Percentiles rank a stretch among this genome's conserved stretches.
Evolutionary conservation across 2,888 invertebrate species (phyloP).

Genomic region (Melipona beecheii): DNA sequence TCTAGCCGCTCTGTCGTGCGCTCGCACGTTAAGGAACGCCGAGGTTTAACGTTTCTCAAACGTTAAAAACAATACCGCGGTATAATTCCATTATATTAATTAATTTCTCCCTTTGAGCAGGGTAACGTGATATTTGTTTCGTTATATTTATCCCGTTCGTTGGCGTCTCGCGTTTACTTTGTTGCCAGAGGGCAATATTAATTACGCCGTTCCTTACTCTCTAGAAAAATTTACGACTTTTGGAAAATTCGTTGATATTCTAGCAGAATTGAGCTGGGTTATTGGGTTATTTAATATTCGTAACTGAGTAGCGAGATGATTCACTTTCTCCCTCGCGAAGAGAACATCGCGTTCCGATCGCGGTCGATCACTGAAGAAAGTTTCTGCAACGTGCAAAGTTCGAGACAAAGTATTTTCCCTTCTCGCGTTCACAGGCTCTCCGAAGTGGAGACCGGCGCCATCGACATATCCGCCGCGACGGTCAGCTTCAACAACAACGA

Average conservation of each 20-base stretch:
- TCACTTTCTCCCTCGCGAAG: neutral
- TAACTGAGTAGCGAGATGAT: neutral
- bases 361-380: neutral
- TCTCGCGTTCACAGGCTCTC: conserved; percentile 86
- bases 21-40: neutral
- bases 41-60: neutral
- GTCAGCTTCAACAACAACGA: conserved; percentile 87
- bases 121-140: neutral
- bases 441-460: conserved; percentile 87
- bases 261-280: too few relatives aligned
- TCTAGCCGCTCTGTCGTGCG: neutral
- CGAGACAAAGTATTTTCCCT: neutral
- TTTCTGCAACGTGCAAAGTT: neutral
- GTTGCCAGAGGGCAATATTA: neutral
- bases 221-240: too few relatives aligned
- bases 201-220: neutral
- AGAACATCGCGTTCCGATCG: neutral
- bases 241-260: too few relatives aligned
- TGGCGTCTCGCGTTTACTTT: neutral
- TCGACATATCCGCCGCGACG: conserved; percentile 87
- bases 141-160: neutral
- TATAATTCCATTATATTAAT: neutral
- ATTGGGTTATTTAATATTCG: too few relatives aligned
- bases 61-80: neutral
- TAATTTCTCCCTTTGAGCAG: neutral